Evolutionary conservation across 2,797 vertebrate species (phyloP), one percentile per base, ranked within the genome.

Genomic region (Sternarchorhynchus goeldii): DNA sequence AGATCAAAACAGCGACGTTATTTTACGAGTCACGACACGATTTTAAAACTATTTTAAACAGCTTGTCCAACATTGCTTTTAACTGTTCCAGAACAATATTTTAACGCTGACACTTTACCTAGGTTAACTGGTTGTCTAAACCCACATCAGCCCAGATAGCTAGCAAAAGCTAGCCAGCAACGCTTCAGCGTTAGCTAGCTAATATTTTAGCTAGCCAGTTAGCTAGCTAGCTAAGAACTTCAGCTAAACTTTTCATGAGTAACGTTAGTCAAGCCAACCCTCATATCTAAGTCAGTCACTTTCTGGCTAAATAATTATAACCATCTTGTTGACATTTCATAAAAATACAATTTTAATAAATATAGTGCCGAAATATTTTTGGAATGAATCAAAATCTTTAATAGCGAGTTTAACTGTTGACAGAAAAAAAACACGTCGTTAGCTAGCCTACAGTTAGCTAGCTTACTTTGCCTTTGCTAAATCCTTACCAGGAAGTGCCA

Each of bases 401-500:
- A 50, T 12, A 50, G 1, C 45, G 45, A 50, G 45, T 12, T 25
- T 10, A 4, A 6, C 41, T 36, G 32, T 25, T 58, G 20, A 10
- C 31, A 55, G 4, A 0, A 12, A 41, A 29, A 32, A 39, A 17
- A 5, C 8, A 6, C 17, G 77, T 73, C 65, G 72, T 66, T 79
- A 76, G 62, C 70, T 66, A 65, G 56, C 70, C 50, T 76, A 76
- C 76, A 72, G 56, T 68, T 50, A 18, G 66, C 66, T 78, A 79
- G 56, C 71, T 21, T 73, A 74, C 73, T 21, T 75, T 75, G 21
- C 41, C 36, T 20, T 59, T 12, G 75, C 73, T 87, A 73, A 21
- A 75, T 45, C 87, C 93, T 94, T 92, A 94, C 93, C 93, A 93
- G 93, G 93, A 94, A 94, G 91, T 92, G 86, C 86, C 89, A 90